Evolutionary conservation across 2,888 invertebrate genomes (phyloP), one percentile per base, ranked within the genome.

Genomic region (Megaustenia siamemsis): DNA sequence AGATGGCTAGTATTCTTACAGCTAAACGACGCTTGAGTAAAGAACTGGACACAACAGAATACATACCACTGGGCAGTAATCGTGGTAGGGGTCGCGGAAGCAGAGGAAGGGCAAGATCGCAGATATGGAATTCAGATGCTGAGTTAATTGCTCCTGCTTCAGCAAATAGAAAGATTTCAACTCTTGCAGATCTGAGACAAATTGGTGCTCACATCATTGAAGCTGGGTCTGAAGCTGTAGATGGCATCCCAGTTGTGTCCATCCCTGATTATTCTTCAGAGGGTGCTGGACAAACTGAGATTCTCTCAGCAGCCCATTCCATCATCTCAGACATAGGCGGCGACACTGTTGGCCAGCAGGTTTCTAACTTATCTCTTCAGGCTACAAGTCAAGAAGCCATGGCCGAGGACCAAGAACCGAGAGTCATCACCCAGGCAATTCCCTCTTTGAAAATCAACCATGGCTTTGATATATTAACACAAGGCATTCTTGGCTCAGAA

Each of bases 381-480:
- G 43, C 5, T 24, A 18, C n/a, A n/a, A n/a, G n/a, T n/a, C n/a
- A n/a, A n/a, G n/a, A n/a, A n/a, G 18, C 83, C 38, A 2, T 66
- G 21, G 24, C 60, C 38, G 66, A n/a, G 8, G 32, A 10, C 5
- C 43, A 38, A 24, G 80, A 45, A 35, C 80, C 75, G 8, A 56
- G 66, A 43, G 66, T 84, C 24, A 66, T 80, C 18, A 75, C 80
- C 21, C 80, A 80, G 76, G 10, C 63, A 28, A 75, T 84, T 53
- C 76, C 84, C 28, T 84, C 84, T 0, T n/a, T 84, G n/a, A 84
- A 75, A 38, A 69, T 69, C 35, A 86, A 79, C 56, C 83, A 86
- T 68, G 83, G 86, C 18, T 86, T 86, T 43, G 83, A 86, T 43
- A 83, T 86, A 49, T 80, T 83, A 21, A 75, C 83, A 32, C 86